Base-by-base conservation (phyloP, 2,888 invertebrate species). In the Byasa hedistus region DNA sequence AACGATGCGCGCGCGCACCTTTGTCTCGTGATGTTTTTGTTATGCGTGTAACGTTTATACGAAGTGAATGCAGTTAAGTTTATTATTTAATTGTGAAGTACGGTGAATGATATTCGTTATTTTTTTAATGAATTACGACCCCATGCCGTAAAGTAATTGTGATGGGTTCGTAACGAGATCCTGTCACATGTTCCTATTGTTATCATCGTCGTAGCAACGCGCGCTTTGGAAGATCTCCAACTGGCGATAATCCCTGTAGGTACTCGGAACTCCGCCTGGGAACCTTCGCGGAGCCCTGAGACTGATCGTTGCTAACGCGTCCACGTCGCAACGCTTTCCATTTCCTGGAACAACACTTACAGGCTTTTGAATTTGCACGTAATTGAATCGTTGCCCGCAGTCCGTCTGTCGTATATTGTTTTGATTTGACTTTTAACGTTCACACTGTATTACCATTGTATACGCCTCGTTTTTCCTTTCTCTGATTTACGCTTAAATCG, bases 201-300 rank as follows among this genome's bases (percentile, higher is more conserved):
- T 62, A 58, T 44, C 57, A 54, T 21, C 55, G 63, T 48, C 22
- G 39, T 62, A 52, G 52, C 44, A 62, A 58, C 22, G 54, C 54
- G 62, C 58, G 24, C 4, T 32, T 66, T 62, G 62, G 62, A 63
- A 55, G 27, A 62, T n/a, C 44, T 66, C 66, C 66, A 66, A 66
- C 54, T 59, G 55, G 59, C 66, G 62, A 51, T 63, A 55, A 59
- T 59, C 54, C 63, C 63, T 63, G 44, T 61, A 27, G 62, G 36
- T 63, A 56, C 63, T 56, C 12, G 22, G 63, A 60, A 67, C n/a
- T 51, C 23, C 60, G 36, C 22, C 60, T 57, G 63, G 51, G 63
- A 67, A 67, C 48, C 48, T 52, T n/a, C 19, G 58, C 1, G 64
- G 44, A 10, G 52, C 58, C 57, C 24, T 27, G 59, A 55, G 23